These are phyloP conservation scores for Camponotus floridanus DNA, from an alignment of 1,140 invertebrate genomes.

Conservation along the genomic window DNA sequence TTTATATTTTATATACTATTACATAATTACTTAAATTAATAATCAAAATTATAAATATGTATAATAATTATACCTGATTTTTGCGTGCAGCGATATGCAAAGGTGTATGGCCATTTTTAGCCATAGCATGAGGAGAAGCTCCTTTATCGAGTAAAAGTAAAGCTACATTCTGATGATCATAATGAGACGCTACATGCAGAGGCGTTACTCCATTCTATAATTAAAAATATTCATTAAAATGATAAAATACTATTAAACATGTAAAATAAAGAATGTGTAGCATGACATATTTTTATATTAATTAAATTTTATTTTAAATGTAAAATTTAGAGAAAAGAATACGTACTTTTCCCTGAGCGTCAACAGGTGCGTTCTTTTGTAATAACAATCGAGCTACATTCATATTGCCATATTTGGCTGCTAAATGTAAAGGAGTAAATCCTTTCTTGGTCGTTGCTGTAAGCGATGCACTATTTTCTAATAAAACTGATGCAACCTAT, in stretches of 20 bases:
- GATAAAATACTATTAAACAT: background rate
- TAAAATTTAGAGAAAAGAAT: background rate
- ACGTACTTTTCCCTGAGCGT: slow-evolving; percentile 95
- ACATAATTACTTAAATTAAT: background rate
- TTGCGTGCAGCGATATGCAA: slow-evolving; percentile 99
- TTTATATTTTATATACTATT: background rate
- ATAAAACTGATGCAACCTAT: slow-evolving; percentile 94
- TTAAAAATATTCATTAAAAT: slow-evolving; percentile 29
- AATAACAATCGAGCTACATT: slow-evolving; percentile 96
- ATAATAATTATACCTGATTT: slow-evolving; percentile 91
- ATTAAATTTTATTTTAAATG: background rate
- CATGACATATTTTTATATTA: background rate
- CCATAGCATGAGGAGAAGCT: slow-evolving; percentile 97
- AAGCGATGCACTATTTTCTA: slow-evolving; percentile 97
- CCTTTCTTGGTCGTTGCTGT: slow-evolving; percentile 97
- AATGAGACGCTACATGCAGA: slow-evolving; percentile 98
- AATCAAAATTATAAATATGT: background rate
- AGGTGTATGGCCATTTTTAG: slow-evolving; percentile 99
- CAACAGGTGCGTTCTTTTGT: slow-evolving; percentile 95
- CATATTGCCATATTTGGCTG: slow-evolving; percentile 98
- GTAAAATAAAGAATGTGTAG: slow-evolving; percentile 1
- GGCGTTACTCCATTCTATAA: slow-evolving; percentile 97
- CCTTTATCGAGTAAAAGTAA: slow-evolving; percentile 96
- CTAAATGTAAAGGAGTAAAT: slow-evolving; percentile 98
- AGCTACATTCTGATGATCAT: slow-evolving; percentile 98